These are phyloP conservation scores for Zelleria hepariella DNA, from an alignment of 2,888 invertebrate species.

Conservation along the genomic window DNA sequence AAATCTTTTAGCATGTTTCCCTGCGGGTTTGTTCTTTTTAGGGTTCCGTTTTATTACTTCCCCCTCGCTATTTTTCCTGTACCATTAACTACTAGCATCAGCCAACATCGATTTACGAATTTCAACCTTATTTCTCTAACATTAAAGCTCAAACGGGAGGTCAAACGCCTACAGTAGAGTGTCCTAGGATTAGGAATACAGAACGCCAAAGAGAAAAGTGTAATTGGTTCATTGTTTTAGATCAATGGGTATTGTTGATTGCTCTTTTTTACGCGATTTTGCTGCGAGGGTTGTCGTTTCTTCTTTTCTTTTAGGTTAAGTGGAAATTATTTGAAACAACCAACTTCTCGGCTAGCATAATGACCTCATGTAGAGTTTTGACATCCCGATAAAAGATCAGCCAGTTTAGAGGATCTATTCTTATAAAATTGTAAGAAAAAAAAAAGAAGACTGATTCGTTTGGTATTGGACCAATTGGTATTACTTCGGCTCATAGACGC, in stretches of 20 bases:
- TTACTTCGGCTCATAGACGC: too few species aligned
- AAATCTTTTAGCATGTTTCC: constrained; percentile 59
- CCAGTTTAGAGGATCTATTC: too few species aligned
- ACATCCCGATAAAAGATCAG: too few species aligned
- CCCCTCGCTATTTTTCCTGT: constrained; percentile 28
- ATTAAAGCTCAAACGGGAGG: background rate
- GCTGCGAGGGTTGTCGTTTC: background rate
- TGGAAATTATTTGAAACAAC: too few species aligned
- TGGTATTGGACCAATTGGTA: too few species aligned
- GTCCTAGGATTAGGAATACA: constrained; percentile 12
- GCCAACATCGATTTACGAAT: background rate
- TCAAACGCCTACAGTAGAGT: background rate
- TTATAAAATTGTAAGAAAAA: too few species aligned
- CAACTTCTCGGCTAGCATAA: too few species aligned
- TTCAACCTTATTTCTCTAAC: background rate
- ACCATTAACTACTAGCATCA: constrained; percentile 6
- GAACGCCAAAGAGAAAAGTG: constrained; percentile 24
- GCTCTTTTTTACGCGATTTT: constrained; percentile 14
- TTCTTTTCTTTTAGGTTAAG: background rate
- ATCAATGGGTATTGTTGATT: constrained; percentile 29
- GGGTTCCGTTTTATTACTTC: constrained; percentile 24
- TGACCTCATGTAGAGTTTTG: too few species aligned
- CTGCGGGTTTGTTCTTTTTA: constrained; percentile 46
- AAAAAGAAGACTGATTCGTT: too few species aligned
- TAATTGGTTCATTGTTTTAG: constrained; percentile 63